A percentile compares a stretch with the other conserved stretches of the same genome.
These are phyloP conservation scores for Leucania comma DNA, from an alignment of 2,888 invertebrate species.

Conservation along the genomic window DNA sequence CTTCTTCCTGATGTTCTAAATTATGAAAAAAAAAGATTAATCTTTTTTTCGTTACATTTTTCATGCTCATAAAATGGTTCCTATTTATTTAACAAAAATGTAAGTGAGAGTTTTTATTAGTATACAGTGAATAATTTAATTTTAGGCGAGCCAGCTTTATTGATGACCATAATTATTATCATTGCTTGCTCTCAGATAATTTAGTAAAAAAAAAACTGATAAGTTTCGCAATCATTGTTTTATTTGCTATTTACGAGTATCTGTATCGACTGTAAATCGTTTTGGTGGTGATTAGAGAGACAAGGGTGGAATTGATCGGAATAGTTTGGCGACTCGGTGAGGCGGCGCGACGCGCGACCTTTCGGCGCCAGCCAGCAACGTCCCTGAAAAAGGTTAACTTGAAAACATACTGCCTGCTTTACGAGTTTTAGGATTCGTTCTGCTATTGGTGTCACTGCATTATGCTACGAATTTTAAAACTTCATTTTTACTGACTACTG, in stretches of 20 bases:
- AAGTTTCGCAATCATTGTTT: constrained; percentile 25
- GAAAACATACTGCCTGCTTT: constrained; percentile 38
- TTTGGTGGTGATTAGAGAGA: constrained; percentile 64
- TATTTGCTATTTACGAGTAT: constrained; percentile 30
- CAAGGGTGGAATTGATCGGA: constrained; percentile 74
- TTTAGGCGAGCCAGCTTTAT: not conserved
- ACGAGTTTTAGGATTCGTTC: not conserved
- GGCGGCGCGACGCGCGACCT: constrained; percentile 58
- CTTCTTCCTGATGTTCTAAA: not conserved
- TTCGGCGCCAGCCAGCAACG: constrained; percentile 68
- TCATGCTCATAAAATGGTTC: not conserved
- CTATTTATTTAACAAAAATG: not conserved
- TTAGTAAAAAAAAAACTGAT: not conserved
- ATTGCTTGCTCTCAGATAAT: not conserved
- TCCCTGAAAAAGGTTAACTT: constrained; percentile 59
- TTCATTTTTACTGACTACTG: too few species aligned
- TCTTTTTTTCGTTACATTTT: not conserved
- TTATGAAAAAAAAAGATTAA: not conserved
- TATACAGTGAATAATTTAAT: not conserved
- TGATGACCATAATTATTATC: not conserved
- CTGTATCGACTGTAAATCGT: constrained; percentile 43
- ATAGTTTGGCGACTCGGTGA: constrained; percentile 42
- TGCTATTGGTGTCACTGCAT: not conserved
- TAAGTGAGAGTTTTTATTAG: not conserved
- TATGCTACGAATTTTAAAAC: not conserved